Base-by-base conservation (phyloP, 2,113 vertebrate species). In the Epinephelus cyanopodus region DNA sequence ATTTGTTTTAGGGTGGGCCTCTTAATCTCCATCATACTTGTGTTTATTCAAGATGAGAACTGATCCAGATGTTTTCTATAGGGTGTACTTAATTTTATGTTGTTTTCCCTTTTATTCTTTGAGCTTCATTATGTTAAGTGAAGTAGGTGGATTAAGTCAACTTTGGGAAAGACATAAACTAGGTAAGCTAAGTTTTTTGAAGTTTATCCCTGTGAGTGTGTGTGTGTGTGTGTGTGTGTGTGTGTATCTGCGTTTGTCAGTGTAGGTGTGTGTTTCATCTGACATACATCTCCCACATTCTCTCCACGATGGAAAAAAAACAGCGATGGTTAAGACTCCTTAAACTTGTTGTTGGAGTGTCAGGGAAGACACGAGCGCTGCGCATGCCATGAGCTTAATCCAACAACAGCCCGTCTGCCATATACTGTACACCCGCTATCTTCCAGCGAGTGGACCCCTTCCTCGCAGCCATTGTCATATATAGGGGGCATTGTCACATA, bases 341-440 rank as follows among this genome's bases (percentile, higher is more conserved):
- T 91, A 91, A 89, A 94, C 80, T 92, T 94, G 91, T 93, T 92
- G 89, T 92, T 47, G 73, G 80, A 73, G 74, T 90, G 87, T 93
- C 82, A 85, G 70, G 0, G 74, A 47, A 84, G 87, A 90, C 87
- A 65, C 63, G 69, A 90, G 89, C 80, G 10, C 71, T 5, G 82
- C 68, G 19, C 83, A 15, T 71, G 58, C 76, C 82, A 56, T 57
- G 88, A 90, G 88, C 82, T 83, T 94, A 93, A 93, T 93, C 91
- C 92, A 91, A 87, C 91, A 89, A 85, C 90, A 92, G 88, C 85
- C 74, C 23, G 74, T 78, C 88, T 89, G 84, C 87, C 50, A 33
- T 56, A 33, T 56, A 86, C 79, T 50, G 85, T 68, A 85, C 71
- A 27, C 53, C 53, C 62, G 39, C 85, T 87, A 89, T 89, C 89